phyloP scores from a whole-genome alignment of 2,888 invertebrate genomes.

The Lottia gigantea region DNA sequence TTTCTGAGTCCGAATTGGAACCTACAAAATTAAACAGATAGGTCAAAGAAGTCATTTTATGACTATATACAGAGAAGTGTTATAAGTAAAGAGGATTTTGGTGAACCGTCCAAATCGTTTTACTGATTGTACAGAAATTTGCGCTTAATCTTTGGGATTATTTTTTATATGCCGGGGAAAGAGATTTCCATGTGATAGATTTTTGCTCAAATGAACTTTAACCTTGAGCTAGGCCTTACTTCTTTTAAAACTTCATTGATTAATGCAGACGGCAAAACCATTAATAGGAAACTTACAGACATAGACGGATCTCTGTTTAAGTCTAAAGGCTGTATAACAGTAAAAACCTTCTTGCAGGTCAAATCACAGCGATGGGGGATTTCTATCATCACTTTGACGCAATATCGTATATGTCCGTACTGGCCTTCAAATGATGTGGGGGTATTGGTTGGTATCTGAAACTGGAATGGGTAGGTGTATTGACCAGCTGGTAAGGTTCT shows the following conservation, averaged over 20 bases:
- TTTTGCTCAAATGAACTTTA: no score
- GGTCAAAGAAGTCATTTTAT: no score
- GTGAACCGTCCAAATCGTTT: no score
- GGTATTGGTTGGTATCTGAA: constrained; percentile 74
- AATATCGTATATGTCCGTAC: constrained; percentile 80
- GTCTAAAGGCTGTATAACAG: constrained; percentile 84
- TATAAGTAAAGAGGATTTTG: no score
- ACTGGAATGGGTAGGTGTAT: constrained; percentile 83
- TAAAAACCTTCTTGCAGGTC: constrained; percentile 84
- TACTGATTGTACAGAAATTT: no score
- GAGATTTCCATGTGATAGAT: no score
- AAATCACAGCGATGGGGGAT: constrained; percentile 86
- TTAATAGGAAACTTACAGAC: constrained; percentile 42
- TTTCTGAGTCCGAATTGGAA: constrained; percentile 75
- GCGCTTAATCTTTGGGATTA: no score
- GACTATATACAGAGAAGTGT: no score
- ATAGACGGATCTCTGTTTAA: constrained; percentile 73
- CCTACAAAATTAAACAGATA: constrained; percentile 27
- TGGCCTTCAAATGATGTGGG: constrained; percentile 62
- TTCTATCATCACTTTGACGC: constrained; percentile 81
- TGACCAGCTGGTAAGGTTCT: constrained; percentile 76
- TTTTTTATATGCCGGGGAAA: no score
- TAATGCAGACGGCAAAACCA: no score
- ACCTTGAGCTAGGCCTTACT: no score
- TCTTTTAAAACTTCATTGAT: no score